Evolutionary conservation across 2,888 invertebrate genomes (phyloP).

Genomic region (Sarcophaga carnaria): DNA sequence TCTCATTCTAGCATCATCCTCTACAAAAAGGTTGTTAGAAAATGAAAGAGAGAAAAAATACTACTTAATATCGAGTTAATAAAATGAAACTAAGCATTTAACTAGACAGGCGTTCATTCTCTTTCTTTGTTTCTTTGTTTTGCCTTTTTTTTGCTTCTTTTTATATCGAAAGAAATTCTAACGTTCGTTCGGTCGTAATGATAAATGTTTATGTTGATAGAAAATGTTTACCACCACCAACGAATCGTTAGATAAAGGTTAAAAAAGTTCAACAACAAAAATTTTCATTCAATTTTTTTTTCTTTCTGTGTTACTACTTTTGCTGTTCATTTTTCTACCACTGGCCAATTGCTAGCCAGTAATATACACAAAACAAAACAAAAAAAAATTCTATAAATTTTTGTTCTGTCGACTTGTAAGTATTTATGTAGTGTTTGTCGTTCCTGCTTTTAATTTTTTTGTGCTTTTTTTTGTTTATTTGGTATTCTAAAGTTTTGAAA

Average conservation of each 20-base stretch:
- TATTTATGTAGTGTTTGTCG: slow-evolving; percentile 52
- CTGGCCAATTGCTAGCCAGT: background rate
- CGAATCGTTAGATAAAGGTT: slow-evolving; percentile 66
- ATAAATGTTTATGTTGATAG: slow-evolving; percentile 69
- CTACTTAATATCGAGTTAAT: slow-evolving; percentile 61
- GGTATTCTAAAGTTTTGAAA: slow-evolving; percentile 10
- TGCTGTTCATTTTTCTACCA: background rate
- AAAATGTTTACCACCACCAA: slow-evolving; percentile 68
- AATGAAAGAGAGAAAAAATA: background rate
- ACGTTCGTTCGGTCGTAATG: slow-evolving; percentile 57
- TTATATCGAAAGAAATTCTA: slow-evolving; percentile 14
- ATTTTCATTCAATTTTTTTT: slow-evolving; percentile 66
- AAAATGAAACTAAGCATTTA: slow-evolving; percentile 64
- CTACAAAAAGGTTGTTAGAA: slow-evolving; percentile 59
- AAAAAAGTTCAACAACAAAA: slow-evolving; percentile 63
- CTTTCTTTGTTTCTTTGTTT: slow-evolving; percentile 15
- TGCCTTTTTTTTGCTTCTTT: background rate
- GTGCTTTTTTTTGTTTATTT: background rate
- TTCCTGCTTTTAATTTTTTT: background rate
- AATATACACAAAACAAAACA: background rate
- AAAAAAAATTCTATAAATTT: slow-evolving; percentile 35
- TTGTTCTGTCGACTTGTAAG: slow-evolving; percentile 2
- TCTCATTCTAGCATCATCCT: slow-evolving; percentile 39
- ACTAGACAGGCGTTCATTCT: slow-evolving; percentile 61
- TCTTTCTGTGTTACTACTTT: background rate